These are phyloP conservation scores for Microhierax caerulescens DNA, from an alignment of 2,797 vertebrate species.

Conservation along the genomic window DNA sequence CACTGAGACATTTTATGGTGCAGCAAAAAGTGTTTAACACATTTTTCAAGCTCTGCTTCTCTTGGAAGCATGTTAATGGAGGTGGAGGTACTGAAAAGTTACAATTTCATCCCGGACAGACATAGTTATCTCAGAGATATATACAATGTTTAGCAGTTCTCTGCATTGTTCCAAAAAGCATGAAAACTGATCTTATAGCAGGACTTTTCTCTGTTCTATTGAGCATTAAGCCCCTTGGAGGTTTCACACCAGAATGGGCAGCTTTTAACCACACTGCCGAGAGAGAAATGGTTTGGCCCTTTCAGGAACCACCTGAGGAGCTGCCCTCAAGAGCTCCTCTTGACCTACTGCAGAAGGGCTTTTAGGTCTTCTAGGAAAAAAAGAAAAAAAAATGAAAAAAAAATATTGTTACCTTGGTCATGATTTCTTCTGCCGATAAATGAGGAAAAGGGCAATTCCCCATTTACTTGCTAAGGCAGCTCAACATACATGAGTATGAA, in stretches of 20 bases:
- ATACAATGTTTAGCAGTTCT: background rate
- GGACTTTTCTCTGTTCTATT: background rate
- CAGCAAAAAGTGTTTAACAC: background rate
- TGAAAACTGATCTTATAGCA: background rate
- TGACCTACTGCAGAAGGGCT: background rate
- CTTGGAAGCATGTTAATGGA: constrained; percentile 12
- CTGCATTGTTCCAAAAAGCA: background rate
- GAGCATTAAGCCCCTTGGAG: background rate
- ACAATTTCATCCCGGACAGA: background rate
- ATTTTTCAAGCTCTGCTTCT: constrained; percentile 47
- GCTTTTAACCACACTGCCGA: background rate
- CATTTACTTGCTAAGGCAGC: background rate
- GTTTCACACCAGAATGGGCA: fast-evolving
- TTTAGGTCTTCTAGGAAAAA: background rate
- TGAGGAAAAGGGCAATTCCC: background rate
- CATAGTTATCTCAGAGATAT: background rate
- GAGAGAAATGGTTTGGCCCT: background rate
- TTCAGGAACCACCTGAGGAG: background rate
- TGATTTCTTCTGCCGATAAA: background rate
- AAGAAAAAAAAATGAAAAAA: background rate
- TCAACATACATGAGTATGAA: background rate
- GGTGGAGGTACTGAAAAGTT: background rate
- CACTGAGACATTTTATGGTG: constrained; percentile 25
- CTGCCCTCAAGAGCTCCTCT: background rate
- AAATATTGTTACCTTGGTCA: background rate